These are phyloP conservation scores for Collichthys lucidus DNA, from an alignment of 2,113 vertebrate genomes.

Conservation along the genomic window DNA sequence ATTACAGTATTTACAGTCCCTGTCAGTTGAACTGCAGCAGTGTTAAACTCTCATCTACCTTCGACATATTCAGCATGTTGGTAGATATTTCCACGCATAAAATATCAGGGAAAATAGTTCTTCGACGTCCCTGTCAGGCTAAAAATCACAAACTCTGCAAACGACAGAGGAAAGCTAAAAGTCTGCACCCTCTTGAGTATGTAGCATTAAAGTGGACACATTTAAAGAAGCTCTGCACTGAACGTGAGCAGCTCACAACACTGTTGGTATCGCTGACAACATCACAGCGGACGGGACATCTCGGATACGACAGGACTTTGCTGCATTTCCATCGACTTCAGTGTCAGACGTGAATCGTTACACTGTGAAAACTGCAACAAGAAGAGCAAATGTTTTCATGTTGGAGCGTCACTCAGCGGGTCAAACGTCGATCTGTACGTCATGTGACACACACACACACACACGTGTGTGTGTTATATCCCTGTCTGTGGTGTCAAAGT, in stretches of 20 bases:
- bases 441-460: background rate
- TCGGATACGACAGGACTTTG: background rate
- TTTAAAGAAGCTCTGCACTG: conserved; percentile 33
- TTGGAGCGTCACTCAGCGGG: conserved; percentile 30
- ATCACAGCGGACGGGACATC: background rate
- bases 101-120: conserved; percentile 20
- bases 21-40: background rate
- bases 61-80: background rate
- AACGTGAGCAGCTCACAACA: background rate
- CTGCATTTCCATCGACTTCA: conserved; percentile 13
- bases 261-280: background rate
- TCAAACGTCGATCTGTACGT: background rate
- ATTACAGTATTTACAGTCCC: background rate
- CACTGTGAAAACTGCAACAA: conserved; percentile 70
- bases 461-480: background rate
- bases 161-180: conserved; percentile 3
- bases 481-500: background rate
- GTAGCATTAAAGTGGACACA: conserved; percentile 56
- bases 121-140: conserved; percentile 9
- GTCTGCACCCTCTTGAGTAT: conserved; percentile 29
- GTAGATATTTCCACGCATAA: background rate
- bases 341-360: conserved; percentile 44
- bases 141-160: background rate
- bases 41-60: conserved; percentile 8
- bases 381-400: conserved; percentile 6